These are phyloP conservation scores for Percopsis transmontana DNA, from an alignment of 2,113 vertebrate species.

Conservation along the genomic window DNA sequence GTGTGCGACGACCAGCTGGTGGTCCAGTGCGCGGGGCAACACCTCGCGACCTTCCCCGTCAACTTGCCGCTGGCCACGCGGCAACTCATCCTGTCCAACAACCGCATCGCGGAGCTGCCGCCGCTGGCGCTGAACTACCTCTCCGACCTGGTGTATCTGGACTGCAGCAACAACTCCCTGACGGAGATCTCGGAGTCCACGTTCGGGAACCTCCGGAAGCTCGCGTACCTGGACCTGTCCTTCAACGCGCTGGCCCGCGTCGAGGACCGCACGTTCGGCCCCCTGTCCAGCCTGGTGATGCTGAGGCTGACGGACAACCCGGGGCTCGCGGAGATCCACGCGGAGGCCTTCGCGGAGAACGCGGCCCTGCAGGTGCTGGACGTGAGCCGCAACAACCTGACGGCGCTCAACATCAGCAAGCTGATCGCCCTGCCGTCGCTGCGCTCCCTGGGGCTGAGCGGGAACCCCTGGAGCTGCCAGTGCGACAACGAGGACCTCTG, in stretches of 20 bases:
- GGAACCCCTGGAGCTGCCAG: slow-evolving; percentile 90
- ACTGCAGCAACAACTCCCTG: slow-evolving; percentile 87
- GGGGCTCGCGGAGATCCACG: slow-evolving; percentile 79
- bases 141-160: slow-evolving; percentile 88
- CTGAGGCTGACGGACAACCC: slow-evolving; percentile 90
- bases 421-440: slow-evolving; percentile 76
- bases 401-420: slow-evolving; percentile 77
- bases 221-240: slow-evolving; percentile 91
- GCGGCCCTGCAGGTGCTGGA: slow-evolving; percentile 86
- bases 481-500: slow-evolving; percentile 87
- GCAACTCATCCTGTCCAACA: slow-evolving; percentile 85
- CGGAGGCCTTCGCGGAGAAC: slow-evolving; percentile 84
- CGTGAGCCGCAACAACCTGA: slow-evolving; percentile 87
- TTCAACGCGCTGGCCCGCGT: slow-evolving; percentile 85
- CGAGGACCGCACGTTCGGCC: slow-evolving; percentile 84
- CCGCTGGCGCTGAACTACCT: slow-evolving; percentile 86
- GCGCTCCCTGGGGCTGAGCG: slow-evolving; percentile 83
- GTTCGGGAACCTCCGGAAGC: slow-evolving; percentile 83
- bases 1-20: slow-evolving; percentile 86
- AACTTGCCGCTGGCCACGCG: slow-evolving; percentile 86
- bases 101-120: slow-evolving; percentile 82
- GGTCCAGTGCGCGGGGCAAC: slow-evolving; percentile 83
- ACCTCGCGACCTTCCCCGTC: slow-evolving; percentile 81
- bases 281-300: slow-evolving; percentile 85
- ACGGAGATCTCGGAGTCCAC: slow-evolving; percentile 85